Evolutionary conservation across 1,140 invertebrate species (phyloP).

Genomic region (Nymphalis io): DNA sequence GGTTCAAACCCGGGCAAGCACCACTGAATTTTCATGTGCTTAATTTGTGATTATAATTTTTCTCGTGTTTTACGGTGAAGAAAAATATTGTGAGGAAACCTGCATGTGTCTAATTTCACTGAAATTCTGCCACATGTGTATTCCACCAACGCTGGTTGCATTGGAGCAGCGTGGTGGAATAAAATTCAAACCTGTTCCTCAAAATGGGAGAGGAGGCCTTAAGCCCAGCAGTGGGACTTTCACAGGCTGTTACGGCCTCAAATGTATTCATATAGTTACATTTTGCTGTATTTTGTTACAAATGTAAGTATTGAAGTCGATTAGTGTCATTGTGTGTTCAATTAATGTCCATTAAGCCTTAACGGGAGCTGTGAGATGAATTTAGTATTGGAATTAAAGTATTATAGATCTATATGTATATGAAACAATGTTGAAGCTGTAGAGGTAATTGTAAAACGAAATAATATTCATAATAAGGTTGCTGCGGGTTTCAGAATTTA

Average conservation of each 20-base stretch:
- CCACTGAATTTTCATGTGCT: no score
- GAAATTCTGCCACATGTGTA: no score
- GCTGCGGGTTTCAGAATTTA: background rate
- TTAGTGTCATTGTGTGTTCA: constrained; percentile 56
- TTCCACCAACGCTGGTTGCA: no score
- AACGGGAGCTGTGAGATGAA: constrained; percentile 75
- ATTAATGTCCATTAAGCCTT: constrained; percentile 67
- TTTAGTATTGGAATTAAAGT: constrained; percentile 58
- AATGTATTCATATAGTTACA: background rate
- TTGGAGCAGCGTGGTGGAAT: no score
- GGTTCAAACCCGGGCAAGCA: background rate
- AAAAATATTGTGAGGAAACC: no score
- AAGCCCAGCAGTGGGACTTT: no score
- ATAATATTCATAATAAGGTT: background rate
- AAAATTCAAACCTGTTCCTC: no score
- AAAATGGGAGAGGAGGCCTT: no score
- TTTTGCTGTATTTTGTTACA: background rate
- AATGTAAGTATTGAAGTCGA: constrained; percentile 18
- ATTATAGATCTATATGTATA: constrained; percentile 47
- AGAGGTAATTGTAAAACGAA: constrained; percentile 12
- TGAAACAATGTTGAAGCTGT: constrained; percentile 25
- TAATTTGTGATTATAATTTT: no score
- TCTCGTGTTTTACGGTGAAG: no score
- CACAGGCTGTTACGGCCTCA: no score
- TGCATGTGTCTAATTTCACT: no score